These are phyloP conservation scores for Excalfactoria chinensis DNA, from an alignment of 2,113 vertebrate species.

Conservation along the genomic window DNA sequence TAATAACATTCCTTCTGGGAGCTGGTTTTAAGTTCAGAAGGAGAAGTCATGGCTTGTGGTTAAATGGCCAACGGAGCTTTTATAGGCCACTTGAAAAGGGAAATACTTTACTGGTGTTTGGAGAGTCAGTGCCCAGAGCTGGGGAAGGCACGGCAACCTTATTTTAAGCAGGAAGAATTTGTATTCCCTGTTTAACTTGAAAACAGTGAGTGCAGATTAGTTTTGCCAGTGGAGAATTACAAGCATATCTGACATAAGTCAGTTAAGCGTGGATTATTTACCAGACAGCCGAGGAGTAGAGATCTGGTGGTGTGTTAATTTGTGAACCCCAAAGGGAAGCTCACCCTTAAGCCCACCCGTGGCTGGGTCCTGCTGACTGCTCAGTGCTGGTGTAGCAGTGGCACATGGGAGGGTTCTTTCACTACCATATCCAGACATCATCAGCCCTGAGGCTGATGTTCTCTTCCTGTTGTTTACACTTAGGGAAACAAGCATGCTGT, in stretches of 20 bases:
- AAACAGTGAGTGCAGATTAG: neutral
- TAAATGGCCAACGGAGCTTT: neutral
- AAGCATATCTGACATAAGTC: neutral
- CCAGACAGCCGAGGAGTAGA: neutral
- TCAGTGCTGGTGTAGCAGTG: neutral
- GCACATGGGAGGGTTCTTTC: neutral
- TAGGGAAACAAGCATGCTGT: neutral
- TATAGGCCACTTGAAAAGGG: neutral
- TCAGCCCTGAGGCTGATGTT: rapidly evolving
- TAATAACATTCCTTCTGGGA: neutral
- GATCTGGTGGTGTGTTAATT: neutral
- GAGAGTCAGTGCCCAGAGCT: neutral
- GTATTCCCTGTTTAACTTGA: neutral
- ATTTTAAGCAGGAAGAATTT: neutral
- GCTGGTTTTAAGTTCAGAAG: neutral
- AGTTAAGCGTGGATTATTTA: neutral
- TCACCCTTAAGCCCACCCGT: rapidly evolving
- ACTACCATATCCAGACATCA: neutral
- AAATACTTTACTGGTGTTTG: neutral
- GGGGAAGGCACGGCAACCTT: rapidly evolving
- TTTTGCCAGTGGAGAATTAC: neutral
- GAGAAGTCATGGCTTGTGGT: neutral
- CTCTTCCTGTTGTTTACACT: neutral
- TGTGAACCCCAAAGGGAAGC: neutral
- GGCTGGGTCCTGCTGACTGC: rapidly evolving